A percentile compares a stretch with the other conserved stretches of the same genome.
phyloP scores from a whole-genome alignment of 1,140 invertebrate genomes.

The Ceratosolen fusciceps region DNA sequence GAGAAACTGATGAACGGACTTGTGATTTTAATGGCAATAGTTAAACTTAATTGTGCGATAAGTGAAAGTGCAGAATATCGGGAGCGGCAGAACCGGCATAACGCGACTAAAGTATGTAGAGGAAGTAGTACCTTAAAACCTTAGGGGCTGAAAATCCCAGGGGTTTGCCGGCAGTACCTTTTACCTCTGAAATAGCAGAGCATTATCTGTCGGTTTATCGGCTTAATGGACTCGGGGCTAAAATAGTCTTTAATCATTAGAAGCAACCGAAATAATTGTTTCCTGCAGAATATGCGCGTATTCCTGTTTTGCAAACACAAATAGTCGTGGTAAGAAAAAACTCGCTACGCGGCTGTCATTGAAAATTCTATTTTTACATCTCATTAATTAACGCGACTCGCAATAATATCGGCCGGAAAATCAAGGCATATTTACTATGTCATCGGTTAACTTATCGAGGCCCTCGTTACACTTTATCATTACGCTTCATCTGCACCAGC shows the following conservation, averaged over 20 bases:
- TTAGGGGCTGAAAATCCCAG: slow-evolving; percentile 3
- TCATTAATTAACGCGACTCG: not conserved
- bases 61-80: slow-evolving; percentile 6
- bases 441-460: no score
- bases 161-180: slow-evolving; percentile 16
- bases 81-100: not conserved
- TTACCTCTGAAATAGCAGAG: slow-evolving; percentile 23
- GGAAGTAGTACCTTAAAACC: slow-evolving; percentile 16
- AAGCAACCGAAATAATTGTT: slow-evolving; percentile 20
- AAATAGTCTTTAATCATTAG: slow-evolving; percentile 24
- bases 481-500: no score
- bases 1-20: not conserved
- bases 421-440: not conserved
- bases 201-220: slow-evolving; percentile 36
- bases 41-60: slow-evolving; percentile 4
- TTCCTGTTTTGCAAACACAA: not conserved
- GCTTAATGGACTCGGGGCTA: slow-evolving; percentile 34
- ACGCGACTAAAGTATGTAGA: slow-evolving; percentile 19
- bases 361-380: not conserved
- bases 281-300: not conserved
- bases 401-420: not conserved
- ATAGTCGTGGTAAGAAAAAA: not conserved
- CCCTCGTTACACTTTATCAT: no score
- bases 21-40: not conserved
- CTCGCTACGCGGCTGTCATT: slow-evolving; percentile 7